Evolutionary conservation across 2,113 vertebrate species (phyloP).

Genomic region (Stigmatopora nigra): DNA sequence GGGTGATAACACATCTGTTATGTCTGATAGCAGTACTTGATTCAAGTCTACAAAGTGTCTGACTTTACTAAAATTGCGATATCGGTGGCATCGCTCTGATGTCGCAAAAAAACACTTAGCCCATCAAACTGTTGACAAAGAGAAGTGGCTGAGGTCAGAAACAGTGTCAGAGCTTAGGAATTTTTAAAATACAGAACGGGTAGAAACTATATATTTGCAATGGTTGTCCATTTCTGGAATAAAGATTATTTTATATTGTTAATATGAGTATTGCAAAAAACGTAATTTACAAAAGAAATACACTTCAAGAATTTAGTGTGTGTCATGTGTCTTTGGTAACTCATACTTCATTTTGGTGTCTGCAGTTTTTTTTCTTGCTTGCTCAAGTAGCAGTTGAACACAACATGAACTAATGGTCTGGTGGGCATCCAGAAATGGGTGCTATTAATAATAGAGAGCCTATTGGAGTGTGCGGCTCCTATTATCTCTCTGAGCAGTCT

Average conservation of each 20-base stretch:
- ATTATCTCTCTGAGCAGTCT: slow-evolving; percentile 44
- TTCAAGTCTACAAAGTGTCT: not conserved
- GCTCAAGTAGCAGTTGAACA: slow-evolving; percentile 21
- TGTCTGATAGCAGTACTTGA: not conserved
- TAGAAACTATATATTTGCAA: not conserved
- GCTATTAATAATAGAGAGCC: slow-evolving; percentile 39
- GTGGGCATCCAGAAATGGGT: slow-evolving; percentile 20
- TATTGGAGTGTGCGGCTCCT: slow-evolving; percentile 28
- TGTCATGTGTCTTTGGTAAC: not conserved
- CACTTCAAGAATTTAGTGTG: not conserved
- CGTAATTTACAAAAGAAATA: not conserved
- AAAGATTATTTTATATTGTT: not conserved
- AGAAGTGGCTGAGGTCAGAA: not conserved
- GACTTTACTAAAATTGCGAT: not conserved
- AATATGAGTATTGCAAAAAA: not conserved
- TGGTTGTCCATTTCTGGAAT: not conserved
- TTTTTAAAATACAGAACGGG: not conserved
- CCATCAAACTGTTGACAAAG: not conserved
- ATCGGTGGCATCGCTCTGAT: not conserved
- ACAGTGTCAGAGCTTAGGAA: slow-evolving; percentile 15
- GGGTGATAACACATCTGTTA: not conserved
- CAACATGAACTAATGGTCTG: slow-evolving; percentile 25
- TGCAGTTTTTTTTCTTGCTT: slow-evolving; percentile 9
- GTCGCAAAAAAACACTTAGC: not conserved
- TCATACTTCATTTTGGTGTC: not conserved